Evolutionary conservation across 2,888 invertebrate species (phyloP).

Genomic region (Himalopsyche kuldschensis): DNA sequence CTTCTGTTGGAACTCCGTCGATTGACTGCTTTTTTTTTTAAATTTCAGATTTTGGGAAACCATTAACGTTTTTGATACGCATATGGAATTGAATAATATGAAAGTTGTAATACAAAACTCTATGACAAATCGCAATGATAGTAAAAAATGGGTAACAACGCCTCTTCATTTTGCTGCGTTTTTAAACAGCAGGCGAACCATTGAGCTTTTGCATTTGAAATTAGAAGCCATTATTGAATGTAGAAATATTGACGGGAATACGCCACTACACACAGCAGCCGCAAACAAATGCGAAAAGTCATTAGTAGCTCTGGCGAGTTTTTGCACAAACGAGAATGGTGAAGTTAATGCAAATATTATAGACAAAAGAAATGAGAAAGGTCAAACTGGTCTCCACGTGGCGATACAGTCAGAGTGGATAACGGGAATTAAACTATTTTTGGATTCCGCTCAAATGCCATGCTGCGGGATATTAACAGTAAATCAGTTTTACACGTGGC

Average conservation of each 20-base stretch:
- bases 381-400: neutral
- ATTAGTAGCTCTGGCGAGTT: neutral
- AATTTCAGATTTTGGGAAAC: neutral
- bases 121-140: neutral
- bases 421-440: neutral
- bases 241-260: neutral
- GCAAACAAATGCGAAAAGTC: neutral
- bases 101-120: neutral
- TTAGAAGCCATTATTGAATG: neutral
- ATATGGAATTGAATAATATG: neutral
- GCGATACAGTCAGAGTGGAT: neutral
- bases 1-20: too few species aligned
- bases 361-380: neutral
- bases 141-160: neutral
- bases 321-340: neutral
- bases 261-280: neutral
- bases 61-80: neutral
- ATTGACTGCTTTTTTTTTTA: too few species aligned
- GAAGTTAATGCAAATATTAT: neutral
- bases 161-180: neutral
- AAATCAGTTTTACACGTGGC: neutral
- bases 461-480: neutral
- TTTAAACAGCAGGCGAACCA: neutral
- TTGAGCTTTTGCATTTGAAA: neutral
- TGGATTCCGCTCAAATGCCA: neutral